phyloP scores from a whole-genome alignment of 2,797 vertebrate genomes.

The Falco biarmicus region DNA sequence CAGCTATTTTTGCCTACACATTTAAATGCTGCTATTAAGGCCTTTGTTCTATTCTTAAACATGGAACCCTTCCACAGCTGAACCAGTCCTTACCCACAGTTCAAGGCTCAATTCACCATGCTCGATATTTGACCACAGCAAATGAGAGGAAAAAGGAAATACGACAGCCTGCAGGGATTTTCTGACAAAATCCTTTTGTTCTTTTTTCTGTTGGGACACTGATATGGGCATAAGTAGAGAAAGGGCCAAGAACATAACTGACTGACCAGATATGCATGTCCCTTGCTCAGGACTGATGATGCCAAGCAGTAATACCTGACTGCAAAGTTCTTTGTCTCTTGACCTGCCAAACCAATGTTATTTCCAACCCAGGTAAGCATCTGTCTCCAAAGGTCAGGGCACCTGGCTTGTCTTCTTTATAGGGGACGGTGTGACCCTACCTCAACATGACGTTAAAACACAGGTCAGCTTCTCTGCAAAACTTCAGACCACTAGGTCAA shows the following conservation, averaged over 20 bases:
- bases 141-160: neutral
- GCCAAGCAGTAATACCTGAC: neutral
- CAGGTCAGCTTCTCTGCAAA: neutral
- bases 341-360: neutral
- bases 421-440: neutral
- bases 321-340: neutral
- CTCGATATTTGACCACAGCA: neutral
- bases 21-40: neutral
- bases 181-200: neutral
- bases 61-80: neutral
- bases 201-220: neutral
- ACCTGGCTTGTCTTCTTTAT: neutral
- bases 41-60: constrained; percentile 4
- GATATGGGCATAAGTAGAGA: neutral
- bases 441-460: neutral
- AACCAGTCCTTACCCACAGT: neutral
- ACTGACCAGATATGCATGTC: rapidly evolving
- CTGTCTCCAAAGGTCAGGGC: neutral
- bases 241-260: neutral
- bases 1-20: neutral
- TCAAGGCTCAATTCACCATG: neutral
- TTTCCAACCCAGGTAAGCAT: neutral
- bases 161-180: neutral
- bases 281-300: neutral
- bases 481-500: neutral